Conservation (phyloP, 2,888 invertebrate genomes). For the Caenorhabditis sp. region DNA sequence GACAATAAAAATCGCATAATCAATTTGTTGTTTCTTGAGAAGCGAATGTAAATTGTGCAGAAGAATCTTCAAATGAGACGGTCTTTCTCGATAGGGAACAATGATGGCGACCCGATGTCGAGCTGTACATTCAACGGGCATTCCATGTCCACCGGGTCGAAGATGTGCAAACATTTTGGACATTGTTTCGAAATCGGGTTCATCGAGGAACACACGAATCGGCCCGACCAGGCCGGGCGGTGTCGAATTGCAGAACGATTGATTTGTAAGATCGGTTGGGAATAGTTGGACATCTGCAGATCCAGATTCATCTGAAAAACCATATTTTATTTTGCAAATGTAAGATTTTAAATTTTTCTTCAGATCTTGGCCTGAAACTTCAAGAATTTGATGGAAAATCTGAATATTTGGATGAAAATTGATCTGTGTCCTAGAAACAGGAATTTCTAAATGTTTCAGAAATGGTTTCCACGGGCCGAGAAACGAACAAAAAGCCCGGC, state of each 20-base stretch:
- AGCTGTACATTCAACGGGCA: constrained; percentile 78
- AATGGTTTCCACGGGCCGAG: too few relatives aligned
- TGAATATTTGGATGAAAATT: too few relatives aligned
- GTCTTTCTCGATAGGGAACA: constrained; percentile 80
- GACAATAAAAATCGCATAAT: constrained; percentile 90
- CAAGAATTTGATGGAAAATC: too few relatives aligned
- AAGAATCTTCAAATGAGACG: constrained; percentile 75
- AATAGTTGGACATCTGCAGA: background rate
- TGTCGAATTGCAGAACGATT: constrained; percentile 27
- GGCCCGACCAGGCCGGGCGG: constrained; percentile 53
- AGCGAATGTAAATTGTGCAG: constrained; percentile 92
- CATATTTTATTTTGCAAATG: too few relatives aligned
- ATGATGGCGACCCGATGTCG: constrained; percentile 83
- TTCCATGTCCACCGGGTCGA: constrained; percentile 84
- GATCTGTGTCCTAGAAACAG: too few relatives aligned
- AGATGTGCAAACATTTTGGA: constrained; percentile 78
- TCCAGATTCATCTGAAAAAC: constrained; percentile 8
- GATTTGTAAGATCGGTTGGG: background rate
- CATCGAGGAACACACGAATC: constrained; percentile 66
- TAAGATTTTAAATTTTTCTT: too few relatives aligned
- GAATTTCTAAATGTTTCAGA: too few relatives aligned
- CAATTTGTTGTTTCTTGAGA: constrained; percentile 87
- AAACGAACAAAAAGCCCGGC: too few relatives aligned
- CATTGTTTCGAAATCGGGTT: constrained; percentile 74
- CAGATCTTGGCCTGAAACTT: too few relatives aligned